phyloP scores from a whole-genome alignment of 1,140 invertebrate species.

The Teleopsis dalmanni region DNA sequence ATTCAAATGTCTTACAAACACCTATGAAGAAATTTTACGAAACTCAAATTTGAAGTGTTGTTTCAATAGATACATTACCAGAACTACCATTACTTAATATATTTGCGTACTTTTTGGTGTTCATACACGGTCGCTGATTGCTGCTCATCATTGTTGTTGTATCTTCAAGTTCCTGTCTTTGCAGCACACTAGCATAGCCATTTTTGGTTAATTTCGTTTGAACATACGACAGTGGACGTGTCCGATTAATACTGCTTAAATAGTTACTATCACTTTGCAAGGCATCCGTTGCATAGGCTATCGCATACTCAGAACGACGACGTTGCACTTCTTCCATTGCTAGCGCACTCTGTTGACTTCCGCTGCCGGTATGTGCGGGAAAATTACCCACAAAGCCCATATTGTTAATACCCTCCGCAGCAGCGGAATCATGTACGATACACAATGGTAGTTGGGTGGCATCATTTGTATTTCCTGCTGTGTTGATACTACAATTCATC shows the following conservation, averaged over 20 bases:
- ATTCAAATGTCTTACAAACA: background rate
- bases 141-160: constrained; percentile 5
- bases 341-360: background rate
- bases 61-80: constrained; percentile 3
- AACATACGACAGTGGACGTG: constrained; percentile 25
- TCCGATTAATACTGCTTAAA: constrained; percentile 1
- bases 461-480: too few species aligned
- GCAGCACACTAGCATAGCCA: constrained; percentile 27
- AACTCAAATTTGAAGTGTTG: background rate
- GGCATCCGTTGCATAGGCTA: constrained; percentile 22
- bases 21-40: background rate
- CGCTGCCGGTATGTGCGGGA: too few species aligned
- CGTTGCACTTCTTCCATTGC: constrained; percentile 5
- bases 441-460: too few species aligned
- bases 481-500: too few species aligned
- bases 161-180: constrained; percentile 10
- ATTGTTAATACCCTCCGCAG: background rate
- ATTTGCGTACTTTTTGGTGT: constrained; percentile 2
- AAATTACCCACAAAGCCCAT: constrained; percentile 4
- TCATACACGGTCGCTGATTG: constrained; percentile 11
- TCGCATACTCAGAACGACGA: constrained; percentile 17
- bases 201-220: constrained; percentile 34
- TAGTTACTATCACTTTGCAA: constrained; percentile 15
- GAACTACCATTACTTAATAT: background rate
- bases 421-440: too few species aligned